Percentiles rank a stretch among this genome's conserved stretches.
phyloP scores from a whole-genome alignment of 2,797 vertebrate genomes.

The Eospalax fontanierii region DNA sequence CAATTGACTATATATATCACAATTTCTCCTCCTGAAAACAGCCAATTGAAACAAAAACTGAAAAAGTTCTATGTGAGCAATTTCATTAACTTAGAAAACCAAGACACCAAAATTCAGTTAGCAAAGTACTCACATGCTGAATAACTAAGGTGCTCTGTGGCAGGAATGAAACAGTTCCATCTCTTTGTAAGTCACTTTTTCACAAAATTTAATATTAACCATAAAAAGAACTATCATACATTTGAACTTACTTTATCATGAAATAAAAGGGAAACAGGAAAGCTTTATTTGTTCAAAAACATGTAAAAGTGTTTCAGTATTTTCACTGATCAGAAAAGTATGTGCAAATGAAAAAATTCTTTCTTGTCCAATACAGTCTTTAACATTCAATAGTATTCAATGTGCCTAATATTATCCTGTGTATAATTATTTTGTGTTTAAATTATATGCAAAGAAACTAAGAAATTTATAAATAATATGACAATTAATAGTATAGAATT shows the following conservation, averaged over 20 bases:
- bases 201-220: slow-evolving; percentile 53
- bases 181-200: neutral
- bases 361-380: neutral
- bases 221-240: slow-evolving; percentile 4
- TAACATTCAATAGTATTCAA: slow-evolving; percentile 50
- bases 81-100: slow-evolving; percentile 13
- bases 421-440: slow-evolving; percentile 61
- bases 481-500: slow-evolving; percentile 32
- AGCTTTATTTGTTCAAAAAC: slow-evolving; percentile 46
- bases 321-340: slow-evolving; percentile 49
- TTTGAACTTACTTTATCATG: slow-evolving; percentile 16
- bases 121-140: neutral
- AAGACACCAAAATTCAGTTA: slow-evolving; percentile 25
- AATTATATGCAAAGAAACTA: slow-evolving; percentile 38
- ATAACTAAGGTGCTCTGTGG: neutral
- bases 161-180: slow-evolving; percentile 5
- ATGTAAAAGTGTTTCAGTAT: slow-evolving; percentile 16
- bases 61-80: neutral
- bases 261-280: neutral
- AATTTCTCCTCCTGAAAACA: slow-evolving; percentile 41
- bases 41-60: neutral
- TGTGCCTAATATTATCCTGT: neutral
- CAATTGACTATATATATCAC: neutral
- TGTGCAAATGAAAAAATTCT: slow-evolving; percentile 8
- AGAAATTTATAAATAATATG: slow-evolving; percentile 14